phyloP scores from a whole-genome alignment of 1,140 invertebrate species.

The Polypedilum pembai region DNA sequence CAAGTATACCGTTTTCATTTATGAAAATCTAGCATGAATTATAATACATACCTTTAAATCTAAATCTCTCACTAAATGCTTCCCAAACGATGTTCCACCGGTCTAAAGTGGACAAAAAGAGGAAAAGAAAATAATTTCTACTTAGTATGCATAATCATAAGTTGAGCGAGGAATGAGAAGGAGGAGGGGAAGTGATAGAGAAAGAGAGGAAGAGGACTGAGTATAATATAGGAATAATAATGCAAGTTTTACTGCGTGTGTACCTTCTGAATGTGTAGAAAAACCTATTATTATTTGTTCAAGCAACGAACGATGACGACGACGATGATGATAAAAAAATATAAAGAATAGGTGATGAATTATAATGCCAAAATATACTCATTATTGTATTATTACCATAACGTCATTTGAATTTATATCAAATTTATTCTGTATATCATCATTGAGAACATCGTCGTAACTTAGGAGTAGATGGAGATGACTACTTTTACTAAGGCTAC shows the following conservation, averaged over 20 bases:
- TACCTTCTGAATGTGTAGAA: conserved; percentile 94
- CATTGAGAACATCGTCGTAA: conserved; percentile 76
- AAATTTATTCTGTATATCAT: conserved; percentile 65
- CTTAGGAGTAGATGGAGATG: conserved; percentile 52
- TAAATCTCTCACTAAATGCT: conserved; percentile 88
- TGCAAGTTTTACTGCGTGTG: no score
- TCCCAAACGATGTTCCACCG: conserved; percentile 85
- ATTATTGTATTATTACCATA: conserved; percentile 50
- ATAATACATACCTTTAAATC: conserved; percentile 57
- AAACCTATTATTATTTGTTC: conserved; percentile 47
- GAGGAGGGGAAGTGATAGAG: neutral
- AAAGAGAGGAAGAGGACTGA: no score
- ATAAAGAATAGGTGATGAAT: neutral
- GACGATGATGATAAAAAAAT: no score
- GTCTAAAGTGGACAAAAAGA: conserved; percentile 37
- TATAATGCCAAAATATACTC: neutral
- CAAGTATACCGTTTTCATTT: neutral
- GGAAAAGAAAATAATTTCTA: neutral
- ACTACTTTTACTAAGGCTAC: conserved; percentile 5
- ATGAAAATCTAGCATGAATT: neutral
- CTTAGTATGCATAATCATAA: conserved; percentile 52
- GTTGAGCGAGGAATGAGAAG: neutral
- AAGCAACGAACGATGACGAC: neutral
- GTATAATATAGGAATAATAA: no score
- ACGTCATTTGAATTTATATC: conserved; percentile 89